Evolutionary conservation across 2,888 invertebrate species (phyloP), one percentile per base, ranked within the genome.

Genomic region (Campoplex nolae): DNA sequence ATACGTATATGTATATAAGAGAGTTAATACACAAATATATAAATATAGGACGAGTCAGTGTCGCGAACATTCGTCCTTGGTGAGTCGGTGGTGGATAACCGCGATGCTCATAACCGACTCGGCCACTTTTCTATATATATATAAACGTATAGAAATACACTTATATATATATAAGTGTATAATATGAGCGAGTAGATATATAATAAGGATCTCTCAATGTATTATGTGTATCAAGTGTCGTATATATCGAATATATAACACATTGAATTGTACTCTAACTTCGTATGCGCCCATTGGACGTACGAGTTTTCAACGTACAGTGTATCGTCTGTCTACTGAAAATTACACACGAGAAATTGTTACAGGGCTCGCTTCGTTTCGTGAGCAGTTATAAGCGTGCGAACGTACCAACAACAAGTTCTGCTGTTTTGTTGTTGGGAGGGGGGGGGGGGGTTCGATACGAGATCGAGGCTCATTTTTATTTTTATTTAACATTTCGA

Each of bases 381-480:
- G 81, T 70, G 82, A 62, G 74, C 82, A 82, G 85, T 85, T 85
- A 85, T 85, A 83, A 85, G 83, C 85, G 85, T 83, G 85, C 82
- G 85, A 85, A 85, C 85, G 85, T 74, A 75, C 70, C 85, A 85
- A 85, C 85, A 85, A 85, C 85, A 78, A 83, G 85, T 75, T 16
- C 77, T 77, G 38, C 38, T 75, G 68, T 62, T 35, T 56, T 48
- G 76, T 78, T 76, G 51, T 0, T 0, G 23, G 23, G 84, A 48
- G 48, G 58, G 84, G 58, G 48, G 58, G 84, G 58, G 48, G 84
- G 58, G 48, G 58, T 51, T 45, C 11, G 11, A 13, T 13, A 56
- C n/a, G 45, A 70, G 28, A 58, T 58, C 68, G 68, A 68, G 42
- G 9, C n/a, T 68, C 42, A 13, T n/a, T 42, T 38, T 32, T 32